Evolutionary conservation across 2,888 invertebrate genomes (phyloP).

Genomic region (Monopis laevigella): DNA sequence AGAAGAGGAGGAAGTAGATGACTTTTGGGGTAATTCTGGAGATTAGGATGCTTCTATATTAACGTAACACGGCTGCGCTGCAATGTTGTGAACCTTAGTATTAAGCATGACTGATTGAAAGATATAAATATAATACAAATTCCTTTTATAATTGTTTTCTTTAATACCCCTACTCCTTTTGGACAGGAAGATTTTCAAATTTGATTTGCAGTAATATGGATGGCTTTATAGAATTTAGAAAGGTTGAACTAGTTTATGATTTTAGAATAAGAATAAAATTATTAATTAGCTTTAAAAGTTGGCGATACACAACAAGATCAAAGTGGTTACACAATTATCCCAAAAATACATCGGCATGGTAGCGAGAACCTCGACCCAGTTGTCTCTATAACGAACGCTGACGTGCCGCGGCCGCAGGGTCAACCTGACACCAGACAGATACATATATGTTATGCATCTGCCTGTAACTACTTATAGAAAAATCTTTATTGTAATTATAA

Average conservation of each 20-base stretch:
- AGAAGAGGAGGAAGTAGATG: conserved; percentile 41
- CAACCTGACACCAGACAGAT: conserved; percentile 2
- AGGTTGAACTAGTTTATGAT: background rate
- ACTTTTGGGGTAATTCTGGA: conserved; percentile 55
- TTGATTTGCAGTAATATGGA: conserved; percentile 34
- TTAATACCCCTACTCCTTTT: conserved; percentile 14
- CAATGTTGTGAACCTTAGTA: conserved; percentile 33
- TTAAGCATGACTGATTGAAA: conserved; percentile 55
- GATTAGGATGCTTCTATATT: conserved; percentile 42
- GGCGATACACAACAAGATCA: conserved; percentile 22
- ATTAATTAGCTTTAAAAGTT: conserved; percentile 4
- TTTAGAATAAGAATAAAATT: background rate
- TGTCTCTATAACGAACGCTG: conserved; percentile 26
- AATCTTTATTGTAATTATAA: too few relatives aligned
- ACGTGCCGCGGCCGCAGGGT: conserved; percentile 21
- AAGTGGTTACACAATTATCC: conserved; percentile 42
- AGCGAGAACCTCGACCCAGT: conserved; percentile 46
- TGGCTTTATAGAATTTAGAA: conserved; percentile 33
- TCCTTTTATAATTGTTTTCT: conserved; percentile 42
- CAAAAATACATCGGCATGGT: conserved; percentile 39
- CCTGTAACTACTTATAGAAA: too few relatives aligned
- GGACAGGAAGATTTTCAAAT: conserved; percentile 18
- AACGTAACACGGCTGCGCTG: conserved; percentile 40
- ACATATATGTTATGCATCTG: too few relatives aligned
- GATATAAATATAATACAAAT: conserved; percentile 30